Conservation (phyloP, 2,797 vertebrate species). For the Gallinago solitaria region DNA sequence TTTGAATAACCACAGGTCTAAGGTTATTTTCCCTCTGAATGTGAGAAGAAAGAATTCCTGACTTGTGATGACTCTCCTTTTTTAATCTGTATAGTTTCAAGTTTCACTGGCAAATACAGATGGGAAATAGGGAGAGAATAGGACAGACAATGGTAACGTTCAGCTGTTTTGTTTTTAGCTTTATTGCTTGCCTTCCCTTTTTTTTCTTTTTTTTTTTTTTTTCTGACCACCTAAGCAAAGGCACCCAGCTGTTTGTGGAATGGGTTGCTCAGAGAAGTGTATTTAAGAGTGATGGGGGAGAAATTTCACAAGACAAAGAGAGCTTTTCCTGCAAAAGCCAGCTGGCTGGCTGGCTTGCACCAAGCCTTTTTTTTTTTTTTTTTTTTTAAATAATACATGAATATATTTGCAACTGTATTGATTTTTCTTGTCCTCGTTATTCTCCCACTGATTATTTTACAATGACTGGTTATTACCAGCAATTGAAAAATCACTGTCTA, state of each 20-base stretch:
- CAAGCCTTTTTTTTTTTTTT: background rate
- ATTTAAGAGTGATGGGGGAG: background rate
- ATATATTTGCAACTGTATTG: background rate
- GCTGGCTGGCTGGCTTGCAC: background rate
- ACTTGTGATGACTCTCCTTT: conserved; percentile 13
- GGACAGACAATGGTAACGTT: background rate
- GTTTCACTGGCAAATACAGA: conserved; percentile 21
- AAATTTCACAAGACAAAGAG: background rate
- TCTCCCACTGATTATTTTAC: background rate
- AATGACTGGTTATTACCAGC: background rate
- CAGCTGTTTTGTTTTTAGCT: conserved; percentile 44
- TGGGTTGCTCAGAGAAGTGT: background rate
- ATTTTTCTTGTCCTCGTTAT: conserved; percentile 14
- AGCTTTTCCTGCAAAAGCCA: conserved; percentile 28
- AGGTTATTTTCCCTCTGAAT: background rate
- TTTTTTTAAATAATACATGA: background rate
- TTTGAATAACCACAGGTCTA: background rate
- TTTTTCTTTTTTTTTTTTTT: conserved; percentile 10
- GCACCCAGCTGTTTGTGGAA: conserved; percentile 11
- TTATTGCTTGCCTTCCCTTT: conserved; percentile 6
- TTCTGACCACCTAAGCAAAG: background rate
- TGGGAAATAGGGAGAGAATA: conserved; percentile 1
- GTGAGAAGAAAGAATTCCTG: background rate
- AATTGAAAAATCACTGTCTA: background rate
- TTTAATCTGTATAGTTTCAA: conserved; percentile 3